These are phyloP conservation scores for Brachionus koreanus DNA, from an alignment of 1,140 invertebrate genomes.

Conservation along the genomic window DNA sequence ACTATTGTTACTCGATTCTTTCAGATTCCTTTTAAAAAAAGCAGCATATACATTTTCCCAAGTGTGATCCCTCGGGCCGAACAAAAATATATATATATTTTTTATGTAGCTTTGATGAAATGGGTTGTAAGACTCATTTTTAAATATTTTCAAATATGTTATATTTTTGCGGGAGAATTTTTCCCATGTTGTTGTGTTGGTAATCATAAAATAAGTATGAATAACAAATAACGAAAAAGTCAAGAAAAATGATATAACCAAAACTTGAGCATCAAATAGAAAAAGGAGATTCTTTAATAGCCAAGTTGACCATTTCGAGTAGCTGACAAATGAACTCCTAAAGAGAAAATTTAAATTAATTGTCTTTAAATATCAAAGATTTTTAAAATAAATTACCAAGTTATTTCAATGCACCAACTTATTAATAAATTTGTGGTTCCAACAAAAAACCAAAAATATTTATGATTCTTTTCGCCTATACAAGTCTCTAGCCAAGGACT, in stretches of 20 bases:
- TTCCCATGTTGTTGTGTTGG: slow-evolving; percentile 27
- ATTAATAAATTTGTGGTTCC: slow-evolving; percentile 50
- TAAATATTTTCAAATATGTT: slow-evolving; percentile 20
- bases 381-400: slow-evolving; percentile 50
- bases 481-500: slow-evolving; percentile 58
- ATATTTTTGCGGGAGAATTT: slow-evolving; percentile 23
- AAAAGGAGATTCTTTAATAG: slow-evolving; percentile 12
- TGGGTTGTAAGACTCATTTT: background rate
- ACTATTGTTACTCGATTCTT: background rate
- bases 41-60: slow-evolving; percentile 28
- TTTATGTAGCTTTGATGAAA: slow-evolving; percentile 34
- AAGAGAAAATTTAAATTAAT: background rate
- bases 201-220: slow-evolving; percentile 27
- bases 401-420: slow-evolving; percentile 51
- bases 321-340: slow-evolving; percentile 7
- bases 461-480: slow-evolving; percentile 58
- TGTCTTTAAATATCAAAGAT: background rate
- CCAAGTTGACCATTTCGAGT: slow-evolving; percentile 17
- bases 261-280: slow-evolving; percentile 20
- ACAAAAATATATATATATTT: slow-evolving; percentile 27
- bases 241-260: slow-evolving; percentile 11
- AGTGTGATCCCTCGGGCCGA: background rate
- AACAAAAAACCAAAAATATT: slow-evolving; percentile 56
- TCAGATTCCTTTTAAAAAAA: slow-evolving; percentile 19
- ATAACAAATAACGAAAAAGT: background rate